Base-by-base conservation (phyloP, 2,797 vertebrate genomes). In the Discoglossus pictus region DNA sequence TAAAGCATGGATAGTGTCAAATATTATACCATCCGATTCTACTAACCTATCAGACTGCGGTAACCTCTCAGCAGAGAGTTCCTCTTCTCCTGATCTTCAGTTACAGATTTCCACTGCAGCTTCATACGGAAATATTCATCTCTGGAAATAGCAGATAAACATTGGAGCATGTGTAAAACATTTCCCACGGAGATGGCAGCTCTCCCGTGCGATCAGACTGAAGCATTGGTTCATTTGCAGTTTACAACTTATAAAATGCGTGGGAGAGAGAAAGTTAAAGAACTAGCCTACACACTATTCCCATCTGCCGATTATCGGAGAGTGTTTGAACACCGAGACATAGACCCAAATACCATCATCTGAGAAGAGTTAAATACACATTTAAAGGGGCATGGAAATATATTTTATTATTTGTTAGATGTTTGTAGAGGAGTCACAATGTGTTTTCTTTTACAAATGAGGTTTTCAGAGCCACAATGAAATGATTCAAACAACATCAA, bases 41-140 rank as follows among this genome's bases (percentile, higher is more conserved):
- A 75, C 90, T 59, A 70, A 96, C 94, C 93, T 15, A 96, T 94
- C 71, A 95, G 89, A 76, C 87, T 95, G 36, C 93, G 90, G 86
- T 95, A 92, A 27, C 93, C 93, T 1, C 91, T 82, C 73, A 96
- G 86, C 55, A 94, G 87, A 0, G 93, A 92, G 84, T 96, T 96
- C 68, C 93, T 91, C 78, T 87, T 93, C 82, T 96, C 93, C 80
- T 96, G 94, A 72, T 94, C 93, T 0, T 94, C 91, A 6, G 89
- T 95, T 73, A 96, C 91, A 0, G 93, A 96, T 65, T 93, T 95
- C 94, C 94, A 96, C 83, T 96, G 94, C 54, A 96, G 89, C 82
- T 96, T 96, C 94, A 96, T 96, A 10, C 92, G 86, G 81, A 95
- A 95, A 75, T 96, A 96, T 74, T 95, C 93, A 0, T 95, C 93